Percentiles rank a stretch among this genome's conserved stretches.
phyloP scores from a whole-genome alignment of 2,888 invertebrate genomes.

The Leucoma salicis region DNA sequence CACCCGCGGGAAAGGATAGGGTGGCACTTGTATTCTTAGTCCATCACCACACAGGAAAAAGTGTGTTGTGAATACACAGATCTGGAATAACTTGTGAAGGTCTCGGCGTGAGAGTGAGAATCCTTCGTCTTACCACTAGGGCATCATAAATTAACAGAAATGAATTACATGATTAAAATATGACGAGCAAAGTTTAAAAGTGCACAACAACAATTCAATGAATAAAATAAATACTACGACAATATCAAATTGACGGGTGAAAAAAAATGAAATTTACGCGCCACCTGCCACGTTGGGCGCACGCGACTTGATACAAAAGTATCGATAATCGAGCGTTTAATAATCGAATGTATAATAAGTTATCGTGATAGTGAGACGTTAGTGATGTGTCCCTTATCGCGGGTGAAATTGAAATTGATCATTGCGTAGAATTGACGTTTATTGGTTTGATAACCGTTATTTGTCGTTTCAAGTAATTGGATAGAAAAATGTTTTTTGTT shows the following conservation, averaged over 20 bases:
- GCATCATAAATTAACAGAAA: too few relatives aligned
- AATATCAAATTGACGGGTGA: neutral
- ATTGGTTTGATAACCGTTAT: conserved; percentile 35
- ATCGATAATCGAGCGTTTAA: conserved; percentile 60
- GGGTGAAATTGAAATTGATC: conserved; percentile 55
- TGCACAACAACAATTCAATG: conserved; percentile 20
- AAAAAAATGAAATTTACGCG: neutral
- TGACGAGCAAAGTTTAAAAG: conserved; percentile 24
- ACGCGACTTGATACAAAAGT: conserved; percentile 64
- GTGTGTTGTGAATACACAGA: too few relatives aligned
- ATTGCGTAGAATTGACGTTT: conserved; percentile 34
- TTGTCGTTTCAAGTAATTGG: conserved; percentile 32
- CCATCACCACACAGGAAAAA: too few relatives aligned
- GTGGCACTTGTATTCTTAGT: too few relatives aligned
- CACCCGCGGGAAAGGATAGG: too few relatives aligned
- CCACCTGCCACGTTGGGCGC: conserved; percentile 56
- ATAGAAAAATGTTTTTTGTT: neutral
- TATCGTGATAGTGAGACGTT: conserved; percentile 58
- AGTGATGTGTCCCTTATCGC: conserved; percentile 49
- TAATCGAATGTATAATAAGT: conserved; percentile 39
- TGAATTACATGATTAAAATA: conserved; percentile 9
- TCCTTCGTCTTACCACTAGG: too few relatives aligned
- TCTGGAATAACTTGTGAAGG: too few relatives aligned
- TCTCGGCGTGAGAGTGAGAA: too few relatives aligned
- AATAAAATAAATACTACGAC: neutral